Base-by-base conservation (phyloP, 2,113 vertebrate species). In the Corvus hawaiiensis region DNA sequence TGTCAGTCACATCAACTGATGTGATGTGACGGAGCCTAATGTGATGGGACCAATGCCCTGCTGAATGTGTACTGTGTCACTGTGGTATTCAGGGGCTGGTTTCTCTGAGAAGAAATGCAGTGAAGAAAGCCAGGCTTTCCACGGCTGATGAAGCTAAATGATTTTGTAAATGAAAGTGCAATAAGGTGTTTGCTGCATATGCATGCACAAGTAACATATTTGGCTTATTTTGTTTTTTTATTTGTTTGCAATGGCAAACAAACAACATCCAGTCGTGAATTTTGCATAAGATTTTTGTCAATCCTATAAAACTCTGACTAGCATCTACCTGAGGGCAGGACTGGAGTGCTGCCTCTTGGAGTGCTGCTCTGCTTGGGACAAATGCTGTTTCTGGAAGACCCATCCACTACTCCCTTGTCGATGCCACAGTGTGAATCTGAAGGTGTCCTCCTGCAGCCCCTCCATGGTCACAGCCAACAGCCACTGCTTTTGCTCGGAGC, bases 1-100 rank as follows among this genome's bases (percentile, higher is more conserved):
- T 95, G 96, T 94, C 97, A 97, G 95, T 95, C 95, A 97, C 87
- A 73, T 96, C 95, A 95, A 9, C 76, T 96, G 94, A 97, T 96
- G 62, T 86, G 96, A 97, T 93, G 84, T 86, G 96, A 96, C 43
- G 2, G 93, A 85, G 58, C 88, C 91, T 97, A 92, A 97, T 52
- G 18, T 81, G 94, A 90, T 77, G 89, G 91, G 96, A 95, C 91
- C 87, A 17, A 56, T 96, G 94, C 91, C 84, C 89, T 58, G 89
- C 79, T 13, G 43, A 87, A 79, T 39, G 78, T 13, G 1, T 59
- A 39, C 72, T 46, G 32, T 96, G 94, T 94, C 94, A 72, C 88
- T 76, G 63, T 12, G 9, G 61, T 69, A 28, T 76, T 76, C 79
- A 44, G 62, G 80, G 35, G 20, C 61, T 79, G 56, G 69, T 54